Conservation (phyloP, 2,888 invertebrate genomes). For the Temnothorax rugatulus region DNA sequence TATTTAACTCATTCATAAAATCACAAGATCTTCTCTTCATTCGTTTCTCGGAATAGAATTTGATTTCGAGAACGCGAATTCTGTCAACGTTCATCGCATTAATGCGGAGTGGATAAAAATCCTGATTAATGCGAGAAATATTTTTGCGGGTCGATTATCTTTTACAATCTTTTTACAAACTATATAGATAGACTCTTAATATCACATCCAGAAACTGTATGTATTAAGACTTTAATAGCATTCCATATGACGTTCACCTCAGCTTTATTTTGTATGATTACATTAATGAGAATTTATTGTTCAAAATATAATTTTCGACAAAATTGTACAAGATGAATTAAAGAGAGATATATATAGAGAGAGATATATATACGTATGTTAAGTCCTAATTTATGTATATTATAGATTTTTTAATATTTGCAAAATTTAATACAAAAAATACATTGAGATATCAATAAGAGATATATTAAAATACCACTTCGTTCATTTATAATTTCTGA, state of each 20-base stretch:
- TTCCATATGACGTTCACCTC: conserved; percentile 29
- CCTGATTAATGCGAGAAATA: background rate
- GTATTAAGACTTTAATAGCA: conserved; percentile 27
- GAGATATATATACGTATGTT: conserved; percentile 5
- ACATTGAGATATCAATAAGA: conserved; percentile 15
- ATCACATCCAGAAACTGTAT: conserved; percentile 36
- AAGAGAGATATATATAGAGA: conserved; percentile 14
- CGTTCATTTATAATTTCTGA: conserved; percentile 37
- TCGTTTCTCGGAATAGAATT: background rate
- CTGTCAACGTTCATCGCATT: background rate
- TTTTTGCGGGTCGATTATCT: background rate
- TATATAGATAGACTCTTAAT: conserved; percentile 50
- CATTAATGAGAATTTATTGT: conserved; percentile 1
- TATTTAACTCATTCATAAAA: conserved; percentile 13
- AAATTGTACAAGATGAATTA: conserved; percentile 37
- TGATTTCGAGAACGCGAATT: background rate
- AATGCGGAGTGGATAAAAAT: background rate
- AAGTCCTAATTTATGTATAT: conserved; percentile 60
- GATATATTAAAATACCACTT: conserved; percentile 25
- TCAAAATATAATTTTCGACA: conserved; percentile 16
- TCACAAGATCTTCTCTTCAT: background rate
- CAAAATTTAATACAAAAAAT: conserved; percentile 33
- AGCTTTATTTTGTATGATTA: conserved; percentile 25
- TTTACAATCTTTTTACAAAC: conserved; percentile 12
- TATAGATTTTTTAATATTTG: conserved; percentile 26